These are phyloP conservation scores for Manis crassicaudata DNA, from an alignment of 2,797 vertebrate genomes.

Conservation along the genomic window DNA sequence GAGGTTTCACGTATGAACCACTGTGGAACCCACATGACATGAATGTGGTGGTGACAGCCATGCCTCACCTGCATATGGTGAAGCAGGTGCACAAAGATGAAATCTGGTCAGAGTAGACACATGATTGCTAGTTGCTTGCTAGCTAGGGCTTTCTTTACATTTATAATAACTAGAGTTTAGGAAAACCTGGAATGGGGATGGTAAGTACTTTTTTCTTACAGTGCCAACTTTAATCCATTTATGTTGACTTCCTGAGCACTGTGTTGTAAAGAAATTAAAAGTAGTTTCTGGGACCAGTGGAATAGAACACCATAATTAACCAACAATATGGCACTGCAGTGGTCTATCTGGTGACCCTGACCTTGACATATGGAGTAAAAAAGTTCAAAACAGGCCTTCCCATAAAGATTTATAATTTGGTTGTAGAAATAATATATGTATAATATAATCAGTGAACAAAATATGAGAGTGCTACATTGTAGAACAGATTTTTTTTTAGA, in stretches of 20 bases:
- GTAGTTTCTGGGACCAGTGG: not conserved
- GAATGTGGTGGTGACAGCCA: not conserved
- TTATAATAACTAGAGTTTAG: not conserved
- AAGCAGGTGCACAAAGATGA: not conserved
- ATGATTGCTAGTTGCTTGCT: not conserved
- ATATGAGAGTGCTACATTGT: conserved; percentile 36
- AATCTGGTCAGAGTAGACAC: not conserved
- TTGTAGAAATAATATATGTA: conserved; percentile 42
- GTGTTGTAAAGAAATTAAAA: conserved; percentile 25
- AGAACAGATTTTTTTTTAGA: not conserved
- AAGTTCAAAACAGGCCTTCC: conserved; percentile 22
- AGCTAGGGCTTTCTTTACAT: not conserved
- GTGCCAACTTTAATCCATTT: not conserved
- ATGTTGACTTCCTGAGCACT: not conserved
- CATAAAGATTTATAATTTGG: not conserved
- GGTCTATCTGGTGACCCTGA: not conserved
- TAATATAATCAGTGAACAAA: conserved; percentile 39
- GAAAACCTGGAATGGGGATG: not conserved
- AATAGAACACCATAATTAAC: conserved; percentile 7
- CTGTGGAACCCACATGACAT: not conserved
- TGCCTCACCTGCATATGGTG: not conserved
- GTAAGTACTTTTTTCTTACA: not conserved
- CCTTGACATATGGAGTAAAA: not conserved
- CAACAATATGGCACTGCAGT: not conserved
- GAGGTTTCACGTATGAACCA: not conserved